Evolutionary conservation across 2,797 vertebrate genomes (phyloP).

Genomic region (Glossophaga mutica): DNA sequence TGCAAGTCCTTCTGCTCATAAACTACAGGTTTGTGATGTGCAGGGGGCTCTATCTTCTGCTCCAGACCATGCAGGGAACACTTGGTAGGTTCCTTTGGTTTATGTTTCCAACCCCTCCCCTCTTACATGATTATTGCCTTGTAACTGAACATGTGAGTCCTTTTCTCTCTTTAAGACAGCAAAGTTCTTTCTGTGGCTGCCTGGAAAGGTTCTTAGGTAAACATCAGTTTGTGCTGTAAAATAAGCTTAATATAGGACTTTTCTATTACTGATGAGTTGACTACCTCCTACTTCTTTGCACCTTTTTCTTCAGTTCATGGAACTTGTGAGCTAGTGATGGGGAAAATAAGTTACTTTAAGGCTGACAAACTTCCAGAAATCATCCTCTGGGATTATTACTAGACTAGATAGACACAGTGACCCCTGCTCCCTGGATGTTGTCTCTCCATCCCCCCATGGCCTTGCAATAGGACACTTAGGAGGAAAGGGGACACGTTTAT

Average conservation of each 20-base stretch:
- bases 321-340: background rate
- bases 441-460: background rate
- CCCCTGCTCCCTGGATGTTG: background rate
- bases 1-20: background rate
- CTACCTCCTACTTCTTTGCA: background rate
- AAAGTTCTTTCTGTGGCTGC: background rate
- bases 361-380: background rate
- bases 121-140: background rate
- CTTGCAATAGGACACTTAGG: background rate
- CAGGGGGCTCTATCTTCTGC: background rate
- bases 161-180: background rate
- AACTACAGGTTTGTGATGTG: background rate
- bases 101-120: background rate
- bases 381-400: background rate
- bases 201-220: background rate
- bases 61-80: background rate
- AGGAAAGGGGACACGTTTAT: background rate
- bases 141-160: background rate
- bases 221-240: background rate
- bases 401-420: background rate
- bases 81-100: background rate
- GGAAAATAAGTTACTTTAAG: conserved; percentile 27
- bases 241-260: background rate
- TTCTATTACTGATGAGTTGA: background rate
- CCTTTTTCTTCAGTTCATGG: background rate